A percentile compares a stretch with the other conserved stretches of the same genome.
These are phyloP conservation scores for Lochmaea crataegi DNA, from an alignment of 2,888 invertebrate species.

Conservation along the genomic window DNA sequence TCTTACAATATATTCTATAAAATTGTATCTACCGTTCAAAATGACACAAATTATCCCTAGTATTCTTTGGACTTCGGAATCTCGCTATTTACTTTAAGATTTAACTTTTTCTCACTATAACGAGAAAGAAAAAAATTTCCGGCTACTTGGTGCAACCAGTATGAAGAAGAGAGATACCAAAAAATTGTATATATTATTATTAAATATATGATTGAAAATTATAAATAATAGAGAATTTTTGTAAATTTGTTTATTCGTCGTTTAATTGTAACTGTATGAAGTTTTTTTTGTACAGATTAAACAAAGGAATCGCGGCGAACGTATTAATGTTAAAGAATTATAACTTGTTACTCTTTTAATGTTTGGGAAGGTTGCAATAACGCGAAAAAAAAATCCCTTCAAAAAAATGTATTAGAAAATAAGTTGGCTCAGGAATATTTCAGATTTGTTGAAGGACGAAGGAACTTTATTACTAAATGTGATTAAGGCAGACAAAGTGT, in stretches of 20 bases:
- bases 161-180: conserved; percentile 52
- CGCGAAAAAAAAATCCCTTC: not conserved
- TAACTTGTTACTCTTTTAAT: conserved; percentile 39
- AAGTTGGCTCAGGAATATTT: conserved; percentile 1
- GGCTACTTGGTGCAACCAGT: conserved; percentile 31
- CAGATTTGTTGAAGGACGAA: not conserved
- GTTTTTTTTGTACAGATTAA: conserved; percentile 37
- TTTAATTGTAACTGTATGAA: conserved; percentile 40
- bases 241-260: conserved; percentile 48
- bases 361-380: conserved; percentile 45
- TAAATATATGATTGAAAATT: conserved; percentile 44
- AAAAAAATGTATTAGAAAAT: conserved; percentile 11
- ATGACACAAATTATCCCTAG: too few relatives aligned
- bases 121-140: not conserved
- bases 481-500: not conserved
- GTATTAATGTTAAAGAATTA: conserved; percentile 32
- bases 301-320: conserved; percentile 25
- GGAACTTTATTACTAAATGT: not conserved
- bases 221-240: conserved; percentile 46
- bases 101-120: too few relatives aligned
- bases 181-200: conserved; percentile 51
- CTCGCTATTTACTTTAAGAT: not conserved
- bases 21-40: too few relatives aligned
- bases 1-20: too few relatives aligned
- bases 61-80: not conserved